Evolutionary conservation across 1,140 invertebrate genomes (phyloP).

Genomic region (Pseudomyrmex dendroicus): DNA sequence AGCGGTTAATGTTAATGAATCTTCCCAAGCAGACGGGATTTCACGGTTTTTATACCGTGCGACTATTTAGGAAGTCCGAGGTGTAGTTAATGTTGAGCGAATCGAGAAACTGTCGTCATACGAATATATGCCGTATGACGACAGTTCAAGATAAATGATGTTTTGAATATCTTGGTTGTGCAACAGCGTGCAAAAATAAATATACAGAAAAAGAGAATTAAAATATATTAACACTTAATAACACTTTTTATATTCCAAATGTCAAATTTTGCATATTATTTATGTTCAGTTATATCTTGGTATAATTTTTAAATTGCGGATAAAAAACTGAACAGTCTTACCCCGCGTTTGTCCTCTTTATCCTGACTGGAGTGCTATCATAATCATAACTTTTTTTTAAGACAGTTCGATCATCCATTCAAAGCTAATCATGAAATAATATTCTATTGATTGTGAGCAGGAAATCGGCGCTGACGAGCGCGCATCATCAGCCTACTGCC

Average conservation of each 20-base stretch:
- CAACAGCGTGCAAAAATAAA: conserved; percentile 6
- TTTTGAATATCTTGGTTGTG: conserved; percentile 32
- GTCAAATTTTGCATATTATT: neutral
- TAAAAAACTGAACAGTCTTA: neutral
- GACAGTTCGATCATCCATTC: neutral
- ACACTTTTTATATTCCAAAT: neutral
- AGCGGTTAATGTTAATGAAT: conserved; percentile 11
- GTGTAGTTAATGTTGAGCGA: conserved; percentile 5
- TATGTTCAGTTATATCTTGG: neutral
- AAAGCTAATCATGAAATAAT: conserved; percentile 1
- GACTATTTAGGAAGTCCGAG: neutral
- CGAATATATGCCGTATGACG: conserved; percentile 3
- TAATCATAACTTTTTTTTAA: neutral
- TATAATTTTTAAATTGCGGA: neutral
- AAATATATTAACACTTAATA: conserved; percentile 3
- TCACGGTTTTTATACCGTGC: conserved; percentile 29
- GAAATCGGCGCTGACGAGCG: neutral
- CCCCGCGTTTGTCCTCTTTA: neutral
- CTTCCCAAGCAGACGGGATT: neutral
- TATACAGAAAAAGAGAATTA: neutral
- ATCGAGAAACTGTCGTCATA: neutral
- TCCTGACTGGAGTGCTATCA: too few relatives aligned
- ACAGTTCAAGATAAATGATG: conserved; percentile 15
- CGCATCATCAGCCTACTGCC: neutral
- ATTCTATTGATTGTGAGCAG: neutral